These are phyloP conservation scores for Pimpla rufipes DNA, from an alignment of 2,888 invertebrate genomes.

Conservation along the genomic window DNA sequence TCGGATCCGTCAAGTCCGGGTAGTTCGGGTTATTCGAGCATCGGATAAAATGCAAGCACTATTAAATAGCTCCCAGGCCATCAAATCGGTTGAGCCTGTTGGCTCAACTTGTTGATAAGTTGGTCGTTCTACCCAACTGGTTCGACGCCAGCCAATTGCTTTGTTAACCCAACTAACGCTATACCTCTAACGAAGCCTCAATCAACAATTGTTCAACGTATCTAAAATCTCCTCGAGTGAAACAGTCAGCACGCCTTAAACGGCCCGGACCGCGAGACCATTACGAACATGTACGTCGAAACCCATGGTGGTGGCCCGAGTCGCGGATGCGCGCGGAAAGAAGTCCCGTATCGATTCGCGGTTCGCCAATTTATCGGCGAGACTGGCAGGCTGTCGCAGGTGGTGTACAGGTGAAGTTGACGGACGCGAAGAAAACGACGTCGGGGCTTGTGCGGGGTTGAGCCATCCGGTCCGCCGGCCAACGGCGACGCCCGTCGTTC, in stretches of 20 bases:
- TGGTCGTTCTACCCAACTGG: too few species aligned
- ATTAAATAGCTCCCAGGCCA: too few species aligned
- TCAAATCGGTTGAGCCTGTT: too few species aligned
- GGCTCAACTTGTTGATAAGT: too few species aligned
- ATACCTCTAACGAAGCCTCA: too few species aligned
- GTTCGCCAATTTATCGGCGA: slow-evolving; percentile 45
- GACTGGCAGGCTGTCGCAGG: slow-evolving; percentile 37
- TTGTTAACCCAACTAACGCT: too few species aligned
- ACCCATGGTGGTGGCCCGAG: neutral
- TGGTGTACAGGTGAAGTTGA: slow-evolving; percentile 52
- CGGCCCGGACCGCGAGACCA: neutral
- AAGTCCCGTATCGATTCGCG: slow-evolving; percentile 22
- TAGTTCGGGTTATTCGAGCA: too few species aligned
- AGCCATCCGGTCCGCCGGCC: slow-evolving; percentile 19
- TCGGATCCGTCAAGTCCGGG: too few species aligned
- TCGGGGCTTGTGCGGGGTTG: slow-evolving; percentile 1
- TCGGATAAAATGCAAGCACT: too few species aligned
- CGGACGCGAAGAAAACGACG: slow-evolving; percentile 42
- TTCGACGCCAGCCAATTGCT: too few species aligned
- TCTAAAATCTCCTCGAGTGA: neutral
- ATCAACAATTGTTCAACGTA: too few species aligned
- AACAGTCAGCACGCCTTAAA: neutral
- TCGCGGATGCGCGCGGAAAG: neutral
- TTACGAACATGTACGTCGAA: neutral
- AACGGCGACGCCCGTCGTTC: slow-evolving; percentile 31